Evolutionary conservation across 2,888 invertebrate species (phyloP), one percentile per base, ranked within the genome.

Genomic region (Cremastobaeus sp.): DNA sequence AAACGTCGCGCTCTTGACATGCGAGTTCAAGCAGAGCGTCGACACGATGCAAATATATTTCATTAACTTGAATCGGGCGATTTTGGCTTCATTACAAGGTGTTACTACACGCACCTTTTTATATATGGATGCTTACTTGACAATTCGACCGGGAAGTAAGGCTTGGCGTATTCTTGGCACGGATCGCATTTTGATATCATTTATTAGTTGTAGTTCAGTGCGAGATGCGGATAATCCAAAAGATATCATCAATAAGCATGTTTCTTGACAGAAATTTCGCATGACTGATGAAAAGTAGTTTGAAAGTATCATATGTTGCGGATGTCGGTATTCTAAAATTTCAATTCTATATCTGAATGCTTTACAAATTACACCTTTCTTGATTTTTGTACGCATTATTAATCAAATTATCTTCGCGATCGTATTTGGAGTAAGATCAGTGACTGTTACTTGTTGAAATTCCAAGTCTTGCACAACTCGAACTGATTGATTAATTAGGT

Each of bases 21-120:
- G 68, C 59, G 64, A 62, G 71, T 68, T 75, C 75, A 72, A 72
- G 54, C 54, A 20, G 68, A 68, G 52, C 71, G 59, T 57, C 71
- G 62, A 66, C 57, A 68, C 71, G 37, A 43, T 17, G 15, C 28
- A 43, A 52, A 66, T 70, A 57, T 43, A 43, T 72, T 60, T 72
- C 60, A 72, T 72, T 65, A 72, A 65, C 65, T 55, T 43, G 37
- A 30, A 14, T 37, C 47, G 14, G 20, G 12, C 30, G 54, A 32
- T 57, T 50, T 64, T 71, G 71, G 71, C 64, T 64, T 34, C 37
- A 50, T 57, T 64, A 65, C 62, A 62, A 64, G 25, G 37, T 62
- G 47, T 55, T 39, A 43, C 45, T 52, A 59, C 57, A 68, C 25
- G 59, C 43, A 25, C 9, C 21, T n/a, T n/a, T 21, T 37, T 59